Evolutionary conservation across 1,140 invertebrate genomes (phyloP), one percentile per base, ranked within the genome.

Genomic region (Brachionus manjavacas): DNA sequence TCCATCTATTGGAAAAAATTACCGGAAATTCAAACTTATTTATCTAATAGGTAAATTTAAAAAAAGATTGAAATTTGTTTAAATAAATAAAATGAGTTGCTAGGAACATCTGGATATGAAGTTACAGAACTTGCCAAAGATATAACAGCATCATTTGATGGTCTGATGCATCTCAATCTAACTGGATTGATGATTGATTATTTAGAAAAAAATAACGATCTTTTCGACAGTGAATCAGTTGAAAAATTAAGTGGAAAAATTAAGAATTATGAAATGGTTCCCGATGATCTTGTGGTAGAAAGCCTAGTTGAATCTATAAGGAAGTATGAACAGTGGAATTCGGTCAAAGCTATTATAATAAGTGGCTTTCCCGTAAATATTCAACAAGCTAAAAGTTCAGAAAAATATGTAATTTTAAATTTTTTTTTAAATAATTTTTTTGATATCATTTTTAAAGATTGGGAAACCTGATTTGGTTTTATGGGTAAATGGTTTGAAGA

Each of bases 241-340:
- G 64, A 64, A 14, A 68, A 81, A 23, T 12, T 46, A 60, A 43
- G 31, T 12, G 4, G 6, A 23, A 25, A 41, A n/a, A 81, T 81
- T 20, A 23, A 64, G 28, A 43, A 39, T 1, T 12, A 68, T 64
- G 12, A 64, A 39, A 41, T 11, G 11, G 31, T 81, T 4, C 31
- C 79, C 16, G 79, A 81, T 68, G 52, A 81, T 39, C 25, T 81
- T 4, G 79, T 81, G 4, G 14, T 81, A 11, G 79, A 81, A 23
- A 43, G 52, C 35, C 9, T 81, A 4, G 20, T 43, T 16, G 11
- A 52, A 16, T 60, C 79, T 8, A 9, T 81, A 3, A 81, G 2
- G 20, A 41, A 68, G 9, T 81, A 41, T 23, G 31, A 81, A 41
- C n/a, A 81, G 39, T 81, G 31, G 52, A 64, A 81, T 31, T 12